Percentiles rank a stretch among this genome's conserved stretches.
Conservation (phyloP, 2,888 invertebrate genomes). For the Pandemis corylana region DNA sequence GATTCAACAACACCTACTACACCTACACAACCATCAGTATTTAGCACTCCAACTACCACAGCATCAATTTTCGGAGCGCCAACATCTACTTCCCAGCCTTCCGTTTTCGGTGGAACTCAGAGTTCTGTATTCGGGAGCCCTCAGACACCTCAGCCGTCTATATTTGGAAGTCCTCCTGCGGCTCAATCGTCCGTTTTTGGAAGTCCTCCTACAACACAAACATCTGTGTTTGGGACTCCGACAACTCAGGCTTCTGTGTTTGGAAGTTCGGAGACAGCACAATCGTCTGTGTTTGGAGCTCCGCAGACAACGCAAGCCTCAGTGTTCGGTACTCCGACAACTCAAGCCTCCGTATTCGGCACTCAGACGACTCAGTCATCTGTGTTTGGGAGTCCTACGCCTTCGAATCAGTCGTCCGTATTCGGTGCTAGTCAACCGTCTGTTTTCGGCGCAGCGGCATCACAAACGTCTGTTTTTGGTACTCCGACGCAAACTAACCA, state of each 20-base stretch:
- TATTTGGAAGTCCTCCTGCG: conserved; percentile 49
- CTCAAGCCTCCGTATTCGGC: conserved; percentile 52
- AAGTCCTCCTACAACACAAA: conserved; percentile 48
- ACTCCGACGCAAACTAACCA: conserved; percentile 49
- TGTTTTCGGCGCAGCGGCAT: conserved; percentile 50
- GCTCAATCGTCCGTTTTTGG: conserved; percentile 52
- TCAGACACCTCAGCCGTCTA: conserved; percentile 46
- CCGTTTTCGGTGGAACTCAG: conserved; percentile 48
- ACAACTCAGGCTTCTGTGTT: conserved; percentile 54
- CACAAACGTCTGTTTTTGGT: conserved; percentile 52
- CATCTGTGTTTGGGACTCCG: conserved; percentile 51
- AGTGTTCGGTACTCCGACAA: conserved; percentile 53
- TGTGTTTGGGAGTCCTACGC: conserved; percentile 48
- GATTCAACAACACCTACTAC: conserved; percentile 45
- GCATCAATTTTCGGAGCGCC: conserved; percentile 56
- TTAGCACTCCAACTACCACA: conserved; percentile 49
- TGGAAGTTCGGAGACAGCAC: conserved; percentile 49
- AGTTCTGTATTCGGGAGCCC: conserved; percentile 52
- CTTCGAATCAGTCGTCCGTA: conserved; percentile 47
- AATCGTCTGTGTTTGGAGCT: conserved; percentile 49
- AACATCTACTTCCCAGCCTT: conserved; percentile 47
- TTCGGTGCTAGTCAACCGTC: conserved; percentile 45
- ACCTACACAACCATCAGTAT: conserved; percentile 45
- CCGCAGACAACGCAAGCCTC: conserved; percentile 51
- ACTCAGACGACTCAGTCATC: conserved; percentile 47